These are phyloP conservation scores for Cinclus mexicanus DNA, from an alignment of 2,113 vertebrate species.

Conservation along the genomic window DNA sequence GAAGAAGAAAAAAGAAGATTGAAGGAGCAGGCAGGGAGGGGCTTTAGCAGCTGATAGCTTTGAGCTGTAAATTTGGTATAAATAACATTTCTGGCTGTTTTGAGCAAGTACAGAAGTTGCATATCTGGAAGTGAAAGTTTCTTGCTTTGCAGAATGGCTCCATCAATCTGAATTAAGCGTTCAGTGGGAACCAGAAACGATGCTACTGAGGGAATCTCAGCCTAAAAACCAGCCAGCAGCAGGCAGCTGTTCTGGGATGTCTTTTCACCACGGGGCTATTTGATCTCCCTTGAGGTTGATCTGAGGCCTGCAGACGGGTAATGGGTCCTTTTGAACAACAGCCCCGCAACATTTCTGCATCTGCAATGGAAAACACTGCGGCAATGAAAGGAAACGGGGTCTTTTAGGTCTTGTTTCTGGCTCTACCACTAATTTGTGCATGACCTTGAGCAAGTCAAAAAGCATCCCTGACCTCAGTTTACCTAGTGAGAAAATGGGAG, in stretches of 20 bases:
- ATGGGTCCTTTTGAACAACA: constrained; percentile 20
- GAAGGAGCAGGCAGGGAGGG: neutral
- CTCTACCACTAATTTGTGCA: constrained; percentile 13
- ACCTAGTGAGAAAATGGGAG: constrained; percentile 44
- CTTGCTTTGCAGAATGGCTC: neutral
- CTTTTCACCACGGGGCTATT: neutral
- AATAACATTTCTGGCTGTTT: constrained; percentile 16
- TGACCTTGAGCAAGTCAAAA: constrained; percentile 45
- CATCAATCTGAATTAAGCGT: constrained; percentile 8
- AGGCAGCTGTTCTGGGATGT: constrained; percentile 28
- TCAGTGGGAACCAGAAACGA: neutral
- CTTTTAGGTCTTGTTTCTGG: constrained; percentile 50
- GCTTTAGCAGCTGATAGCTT: neutral
- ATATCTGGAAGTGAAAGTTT: constrained; percentile 6
- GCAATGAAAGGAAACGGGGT: neutral
- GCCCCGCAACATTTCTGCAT: neutral
- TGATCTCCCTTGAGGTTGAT: constrained; percentile 26
- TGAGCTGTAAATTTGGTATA: constrained; percentile 14
- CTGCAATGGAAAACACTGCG: neutral
- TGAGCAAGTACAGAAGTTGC: neutral
- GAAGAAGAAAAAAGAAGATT: neutral
- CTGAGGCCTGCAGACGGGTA: neutral
- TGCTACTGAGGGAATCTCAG: neutral
- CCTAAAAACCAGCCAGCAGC: neutral
- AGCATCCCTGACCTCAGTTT: constrained; percentile 49